A percentile compares a stretch with the other conserved stretches of the same genome.
Evolutionary conservation across 2,888 invertebrate species (phyloP).

Genomic region (Panopea generosa): DNA sequence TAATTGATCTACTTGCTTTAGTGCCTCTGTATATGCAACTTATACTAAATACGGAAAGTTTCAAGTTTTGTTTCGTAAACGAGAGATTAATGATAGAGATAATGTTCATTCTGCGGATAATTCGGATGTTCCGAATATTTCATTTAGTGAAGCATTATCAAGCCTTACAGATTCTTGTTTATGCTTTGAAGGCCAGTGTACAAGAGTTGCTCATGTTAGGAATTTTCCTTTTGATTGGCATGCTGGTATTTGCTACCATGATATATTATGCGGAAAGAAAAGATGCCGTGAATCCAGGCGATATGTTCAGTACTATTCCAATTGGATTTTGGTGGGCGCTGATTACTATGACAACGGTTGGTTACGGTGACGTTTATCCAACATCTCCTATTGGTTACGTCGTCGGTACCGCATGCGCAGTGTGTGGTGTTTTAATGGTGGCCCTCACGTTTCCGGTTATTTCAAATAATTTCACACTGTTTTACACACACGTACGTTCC

Average conservation of each 20-base stretch:
- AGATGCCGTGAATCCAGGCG: slow-evolving; percentile 71
- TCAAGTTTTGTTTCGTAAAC: slow-evolving; percentile 80
- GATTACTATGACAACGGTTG: slow-evolving; percentile 85
- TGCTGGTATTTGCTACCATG: slow-evolving; percentile 84
- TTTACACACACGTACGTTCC: slow-evolving; percentile 83
- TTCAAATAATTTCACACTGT: slow-evolving; percentile 84
- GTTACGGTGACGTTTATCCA: slow-evolving; percentile 83
- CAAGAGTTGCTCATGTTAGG: slow-evolving; percentile 84
- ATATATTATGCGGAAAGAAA: slow-evolving; percentile 84
- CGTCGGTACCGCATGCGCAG: slow-evolving; percentile 82
- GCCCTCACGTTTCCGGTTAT: slow-evolving; percentile 84
- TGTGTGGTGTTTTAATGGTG: slow-evolving; percentile 82
- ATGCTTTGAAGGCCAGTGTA: slow-evolving; percentile 85
- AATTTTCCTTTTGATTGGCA: slow-evolving; percentile 84
- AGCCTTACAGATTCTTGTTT: slow-evolving; percentile 85
- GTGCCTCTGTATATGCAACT: slow-evolving; percentile 84
- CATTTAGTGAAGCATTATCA: slow-evolving; percentile 86
- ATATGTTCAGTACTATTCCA: slow-evolving; percentile 83
- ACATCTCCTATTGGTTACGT: slow-evolving; percentile 80
- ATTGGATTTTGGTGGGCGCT: slow-evolving; percentile 86
- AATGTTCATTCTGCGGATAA: slow-evolving; percentile 86
- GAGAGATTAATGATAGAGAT: slow-evolving; percentile 83
- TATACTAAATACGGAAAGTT: slow-evolving; percentile 77
- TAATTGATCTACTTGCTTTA: slow-evolving; percentile 83
- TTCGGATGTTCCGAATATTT: slow-evolving; percentile 86